phyloP scores from a whole-genome alignment of 2,888 invertebrate genomes.

The Pantelozetes paolii region DNA sequence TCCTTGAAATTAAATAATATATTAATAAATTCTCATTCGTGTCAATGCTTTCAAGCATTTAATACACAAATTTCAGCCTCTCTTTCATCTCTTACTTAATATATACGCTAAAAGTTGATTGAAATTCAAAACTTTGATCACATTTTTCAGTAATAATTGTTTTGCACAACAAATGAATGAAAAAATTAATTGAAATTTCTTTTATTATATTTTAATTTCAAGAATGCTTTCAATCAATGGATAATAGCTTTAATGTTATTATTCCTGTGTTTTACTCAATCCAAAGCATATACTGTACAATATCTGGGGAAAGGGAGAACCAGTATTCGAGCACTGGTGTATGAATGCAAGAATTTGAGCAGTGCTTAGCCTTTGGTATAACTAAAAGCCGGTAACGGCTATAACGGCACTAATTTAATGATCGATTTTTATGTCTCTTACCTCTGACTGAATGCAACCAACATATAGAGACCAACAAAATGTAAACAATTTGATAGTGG shows the following conservation, averaged over 20 bases:
- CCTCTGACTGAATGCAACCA: conserved; percentile 8
- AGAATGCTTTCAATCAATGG: conserved; percentile 1
- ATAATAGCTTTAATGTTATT: conserved; percentile 16
- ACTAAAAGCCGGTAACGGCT: conserved; percentile 28
- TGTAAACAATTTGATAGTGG: conserved; percentile 10
- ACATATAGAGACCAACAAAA: conserved; percentile 19
- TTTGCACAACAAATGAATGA: not conserved
- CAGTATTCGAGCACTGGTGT: too few relatives aligned
- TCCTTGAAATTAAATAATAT: conserved; percentile 20
- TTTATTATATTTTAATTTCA: not conserved
- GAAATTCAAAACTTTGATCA: not conserved
- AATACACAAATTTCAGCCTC: not conserved
- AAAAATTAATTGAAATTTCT: conserved; percentile 20
- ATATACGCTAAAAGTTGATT: not conserved
- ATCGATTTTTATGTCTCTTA: conserved; percentile 31
- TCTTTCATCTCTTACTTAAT: not conserved
- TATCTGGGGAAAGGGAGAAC: too few relatives aligned
- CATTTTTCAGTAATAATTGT: not conserved
- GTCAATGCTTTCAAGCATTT: not conserved
- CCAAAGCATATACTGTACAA: not conserved
- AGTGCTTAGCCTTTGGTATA: not conserved
- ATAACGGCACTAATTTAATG: conserved; percentile 26
- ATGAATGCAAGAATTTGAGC: not conserved
- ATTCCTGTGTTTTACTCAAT: not conserved
- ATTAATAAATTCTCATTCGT: conserved; percentile 1